Evolutionary conservation across 2,797 vertebrate genomes (phyloP).

Genomic region (Vipera latastei): DNA sequence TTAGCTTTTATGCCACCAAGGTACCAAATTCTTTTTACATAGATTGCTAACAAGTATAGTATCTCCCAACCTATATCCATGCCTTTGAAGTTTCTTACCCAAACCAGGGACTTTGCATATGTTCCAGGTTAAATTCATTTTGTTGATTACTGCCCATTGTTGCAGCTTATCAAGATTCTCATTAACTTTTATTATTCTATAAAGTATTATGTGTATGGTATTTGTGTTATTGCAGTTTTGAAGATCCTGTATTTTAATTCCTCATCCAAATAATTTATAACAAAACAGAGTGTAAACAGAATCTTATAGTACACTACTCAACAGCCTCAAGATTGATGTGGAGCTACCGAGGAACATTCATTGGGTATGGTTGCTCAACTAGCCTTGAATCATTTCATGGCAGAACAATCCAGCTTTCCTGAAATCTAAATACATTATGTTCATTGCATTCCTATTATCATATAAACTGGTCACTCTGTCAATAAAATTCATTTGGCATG

Average conservation of each 20-base stretch:
- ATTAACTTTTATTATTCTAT: not conserved
- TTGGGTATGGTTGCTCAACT: not conserved
- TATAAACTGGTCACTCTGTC: not conserved
- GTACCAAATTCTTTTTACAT: not conserved
- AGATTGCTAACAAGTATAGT: not conserved
- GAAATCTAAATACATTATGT: not conserved
- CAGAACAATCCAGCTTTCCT: not conserved
- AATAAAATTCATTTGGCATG: not conserved
- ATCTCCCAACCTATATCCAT: not conserved
- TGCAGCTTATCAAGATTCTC: not conserved
- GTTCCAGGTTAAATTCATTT: not conserved
- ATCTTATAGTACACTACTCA: not conserved
- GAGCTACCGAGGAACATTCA: not conserved
- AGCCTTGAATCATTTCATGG: not conserved
- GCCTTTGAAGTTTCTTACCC: not conserved
- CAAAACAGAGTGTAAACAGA: not conserved
- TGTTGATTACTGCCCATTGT: not conserved
- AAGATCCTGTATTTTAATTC: not conserved
- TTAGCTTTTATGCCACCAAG: not conserved
- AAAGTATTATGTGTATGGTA: not conserved
- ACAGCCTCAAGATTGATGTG: not conserved
- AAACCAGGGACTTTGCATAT: not conserved
- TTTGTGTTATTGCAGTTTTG: not conserved
- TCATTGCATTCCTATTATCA: not conserved
- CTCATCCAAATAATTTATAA: not conserved